phyloP scores from a whole-genome alignment of 2,797 vertebrate genomes.

The Phyllotis vaccarum region DNA sequence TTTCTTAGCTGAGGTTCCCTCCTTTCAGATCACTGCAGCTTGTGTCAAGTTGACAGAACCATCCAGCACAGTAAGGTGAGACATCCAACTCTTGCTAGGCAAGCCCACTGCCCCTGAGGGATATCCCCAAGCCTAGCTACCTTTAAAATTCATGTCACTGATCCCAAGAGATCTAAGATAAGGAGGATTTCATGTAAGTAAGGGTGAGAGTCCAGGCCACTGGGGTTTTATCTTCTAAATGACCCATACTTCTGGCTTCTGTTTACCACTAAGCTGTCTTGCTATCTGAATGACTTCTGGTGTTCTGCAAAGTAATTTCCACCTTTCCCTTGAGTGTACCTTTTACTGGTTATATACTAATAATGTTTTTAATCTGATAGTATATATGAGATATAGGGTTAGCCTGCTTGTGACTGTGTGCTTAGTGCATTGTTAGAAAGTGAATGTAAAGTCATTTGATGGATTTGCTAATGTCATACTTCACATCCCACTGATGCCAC shows the following conservation, averaged over 20 bases:
- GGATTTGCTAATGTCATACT: not conserved
- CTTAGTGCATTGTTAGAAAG: conserved; percentile 51
- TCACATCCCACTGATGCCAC: not conserved
- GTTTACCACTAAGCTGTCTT: not conserved
- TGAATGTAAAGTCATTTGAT: not conserved
- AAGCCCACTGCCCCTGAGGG: not conserved
- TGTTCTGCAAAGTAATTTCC: not conserved
- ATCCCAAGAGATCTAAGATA: not conserved
- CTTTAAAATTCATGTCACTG: not conserved
- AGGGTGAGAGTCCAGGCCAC: not conserved
- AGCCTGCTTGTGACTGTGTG: not conserved
- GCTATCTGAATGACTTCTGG: conserved; percentile 3
- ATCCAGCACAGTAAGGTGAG: not conserved
- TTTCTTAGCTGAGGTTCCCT: not conserved
- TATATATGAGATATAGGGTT: not conserved
- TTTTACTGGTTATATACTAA: not conserved
- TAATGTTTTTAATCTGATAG: not conserved
- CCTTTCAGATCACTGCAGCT: not conserved
- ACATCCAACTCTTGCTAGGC: not conserved
- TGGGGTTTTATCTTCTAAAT: not conserved
- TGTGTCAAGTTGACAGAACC: not conserved
- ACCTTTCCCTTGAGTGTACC: not conserved
- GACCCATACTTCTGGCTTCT: not conserved
- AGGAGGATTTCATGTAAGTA: not conserved
- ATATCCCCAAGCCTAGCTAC: not conserved